These are phyloP conservation scores for Drosophila serrata DNA, from an alignment of 1,140 invertebrate genomes.

Conservation along the genomic window DNA sequence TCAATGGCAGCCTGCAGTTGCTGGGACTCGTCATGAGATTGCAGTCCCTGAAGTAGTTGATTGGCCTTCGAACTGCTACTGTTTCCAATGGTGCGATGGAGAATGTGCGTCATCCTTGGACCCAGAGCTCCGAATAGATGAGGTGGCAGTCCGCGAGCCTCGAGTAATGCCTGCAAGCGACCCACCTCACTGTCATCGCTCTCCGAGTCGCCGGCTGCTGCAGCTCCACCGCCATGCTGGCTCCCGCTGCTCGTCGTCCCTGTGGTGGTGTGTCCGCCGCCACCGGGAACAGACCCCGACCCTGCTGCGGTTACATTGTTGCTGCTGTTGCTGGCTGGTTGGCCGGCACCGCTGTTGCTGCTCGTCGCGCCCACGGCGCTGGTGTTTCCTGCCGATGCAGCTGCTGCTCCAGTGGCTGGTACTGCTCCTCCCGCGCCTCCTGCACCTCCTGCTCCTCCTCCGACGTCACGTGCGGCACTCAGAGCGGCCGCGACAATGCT, in stretches of 20 bases:
- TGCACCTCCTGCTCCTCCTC: constrained; percentile 41
- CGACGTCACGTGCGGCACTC: constrained; percentile 64
- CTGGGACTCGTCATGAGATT: constrained; percentile 98
- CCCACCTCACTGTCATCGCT: constrained; percentile 96
- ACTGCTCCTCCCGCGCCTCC: constrained; percentile 20
- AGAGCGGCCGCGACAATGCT: constrained; percentile 71
- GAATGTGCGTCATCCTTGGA: constrained; percentile 98
- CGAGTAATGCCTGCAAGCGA: constrained; percentile 94
- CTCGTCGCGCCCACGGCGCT: constrained; percentile 72
- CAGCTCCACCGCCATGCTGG: constrained; percentile 35
- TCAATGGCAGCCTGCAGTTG: constrained; percentile 99
- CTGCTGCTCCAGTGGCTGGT: constrained; percentile 23
- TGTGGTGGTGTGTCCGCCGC: constrained; percentile 19
- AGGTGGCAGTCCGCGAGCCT: constrained; percentile 97
- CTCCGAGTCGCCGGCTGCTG: constrained; percentile 86
- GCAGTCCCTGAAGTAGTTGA: constrained; percentile 96
- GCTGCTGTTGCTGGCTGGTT: constrained; percentile 55
- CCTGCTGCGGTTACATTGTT: constrained; percentile 53
- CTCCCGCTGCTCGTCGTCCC: constrained; percentile 16
- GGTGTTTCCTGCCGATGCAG: constrained; percentile 38
- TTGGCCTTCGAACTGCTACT: constrained; percentile 96
- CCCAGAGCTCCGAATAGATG: constrained; percentile 98
- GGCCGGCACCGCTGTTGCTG: constrained; percentile 58
- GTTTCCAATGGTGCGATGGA: constrained; percentile 96
- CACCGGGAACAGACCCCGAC: constrained; percentile 38